Conservation (phyloP, 1,140 invertebrate genomes). For the Drosophila prosaltans region DNA sequence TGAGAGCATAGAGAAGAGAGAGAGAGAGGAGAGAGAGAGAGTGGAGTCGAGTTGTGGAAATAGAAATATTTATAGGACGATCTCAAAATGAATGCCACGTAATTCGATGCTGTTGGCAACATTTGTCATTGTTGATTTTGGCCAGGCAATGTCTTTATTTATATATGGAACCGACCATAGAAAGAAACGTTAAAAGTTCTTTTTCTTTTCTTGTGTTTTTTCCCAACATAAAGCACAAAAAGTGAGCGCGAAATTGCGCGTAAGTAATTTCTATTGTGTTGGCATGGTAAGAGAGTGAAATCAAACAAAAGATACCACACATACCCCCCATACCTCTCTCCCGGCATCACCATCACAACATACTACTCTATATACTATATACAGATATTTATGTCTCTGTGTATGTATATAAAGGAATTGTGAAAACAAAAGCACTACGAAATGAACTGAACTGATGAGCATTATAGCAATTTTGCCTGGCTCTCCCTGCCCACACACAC, state of each 20-base stretch:
- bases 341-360: not conserved
- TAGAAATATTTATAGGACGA: constrained; percentile 66
- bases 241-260: constrained; percentile 74
- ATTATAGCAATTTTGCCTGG: constrained; percentile 41
- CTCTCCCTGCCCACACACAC: not conserved
- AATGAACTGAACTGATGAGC: constrained; percentile 56
- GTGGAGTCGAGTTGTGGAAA: constrained; percentile 16
- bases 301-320: constrained; percentile 6
- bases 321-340: not conserved
- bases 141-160: constrained; percentile 57
- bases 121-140: constrained; percentile 75
- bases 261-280: constrained; percentile 71
- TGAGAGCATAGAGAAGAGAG: constrained; percentile 10
- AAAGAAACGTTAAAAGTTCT: constrained; percentile 49
- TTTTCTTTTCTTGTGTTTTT: not conserved
- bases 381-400: not conserved
- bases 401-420: constrained; percentile 8
- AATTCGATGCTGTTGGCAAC: constrained; percentile 63
- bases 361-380: not conserved
- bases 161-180: not conserved
- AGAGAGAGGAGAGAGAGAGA: constrained; percentile 19
- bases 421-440: constrained; percentile 51
- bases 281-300: constrained; percentile 8
- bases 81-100: constrained; percentile 70
- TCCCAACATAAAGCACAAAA: constrained; percentile 57